Base-by-base conservation (phyloP, 2,113 vertebrate species). In the Gyps fulvus region DNA sequence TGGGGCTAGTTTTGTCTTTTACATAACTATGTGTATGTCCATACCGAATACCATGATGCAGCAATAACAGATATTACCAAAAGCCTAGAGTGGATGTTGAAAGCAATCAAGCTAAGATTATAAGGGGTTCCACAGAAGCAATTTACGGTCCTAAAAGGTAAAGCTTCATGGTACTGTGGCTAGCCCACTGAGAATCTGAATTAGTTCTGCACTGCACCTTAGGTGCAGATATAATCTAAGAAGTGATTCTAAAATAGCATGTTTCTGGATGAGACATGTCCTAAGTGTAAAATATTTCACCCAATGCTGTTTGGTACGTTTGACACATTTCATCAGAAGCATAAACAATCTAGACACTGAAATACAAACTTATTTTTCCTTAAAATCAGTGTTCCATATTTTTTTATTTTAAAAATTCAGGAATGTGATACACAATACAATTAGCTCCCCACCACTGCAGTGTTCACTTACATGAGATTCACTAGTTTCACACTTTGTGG, bases 361-460 rank as follows among this genome's bases (percentile, higher is more conserved):
- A 95, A 90, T 66, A 93, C 82, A 96, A 95, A 96, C 59, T 83
- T 80, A n/a, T 71, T 95, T 82, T 96, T 90, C 95, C 74, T 88
- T 93, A 89, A 92, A 95, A 83, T 82, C 79, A 93, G 76, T 94
- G 77, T 94, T 97, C 69, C 55, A 9, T 87, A 59, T 57, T 72
- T 57, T 93, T 97, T 95, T 95, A 92, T 78, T 96, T 97, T 69
- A 91, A 92, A 97, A 95, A 76, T 82, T 92, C 91, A 95, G 97
- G 84, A 97, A 96, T 97, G 97, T 95, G 96, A 95, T 93, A 83
- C 81, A 88, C 93, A 97, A 89, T 96, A 97, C 83, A 97, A 84
- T 96, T 80, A 86, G 74, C 90, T 97, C 70, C 93, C 95, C 93
- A 93, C 71, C 88, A 87, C 71, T 95, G 94, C 87, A 93, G 81